phyloP scores from a whole-genome alignment of 2,113 vertebrate species.

The Thamnaconus septentrionalis region DNA sequence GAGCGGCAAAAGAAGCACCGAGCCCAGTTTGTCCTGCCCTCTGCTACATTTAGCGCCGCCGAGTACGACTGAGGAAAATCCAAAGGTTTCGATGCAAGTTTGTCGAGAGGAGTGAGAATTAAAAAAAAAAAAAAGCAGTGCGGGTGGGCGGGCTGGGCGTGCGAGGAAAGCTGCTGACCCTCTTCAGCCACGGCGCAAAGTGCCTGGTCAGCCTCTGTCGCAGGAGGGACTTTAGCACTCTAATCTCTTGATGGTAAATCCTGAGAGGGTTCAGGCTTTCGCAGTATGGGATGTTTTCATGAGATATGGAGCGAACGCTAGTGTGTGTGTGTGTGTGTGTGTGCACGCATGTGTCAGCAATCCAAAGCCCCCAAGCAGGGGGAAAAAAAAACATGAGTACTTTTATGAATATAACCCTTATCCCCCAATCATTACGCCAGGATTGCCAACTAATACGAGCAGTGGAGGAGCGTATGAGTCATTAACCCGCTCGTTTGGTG shows the following conservation, averaged over 20 bases:
- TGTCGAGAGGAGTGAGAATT: not conserved
- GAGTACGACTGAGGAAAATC: too few relatives aligned
- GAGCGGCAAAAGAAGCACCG: too few relatives aligned
- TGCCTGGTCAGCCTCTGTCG: conserved; percentile 49
- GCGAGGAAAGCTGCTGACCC: conserved; percentile 6
- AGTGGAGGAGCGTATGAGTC: not conserved
- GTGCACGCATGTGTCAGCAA: conserved; percentile 7
- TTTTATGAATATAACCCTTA: conserved; percentile 21
- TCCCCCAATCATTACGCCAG: conserved; percentile 20
- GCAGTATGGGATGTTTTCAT: conserved; percentile 35
- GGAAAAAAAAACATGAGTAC: conserved; percentile 20
- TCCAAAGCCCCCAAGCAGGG: conserved; percentile 2
- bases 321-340: not conserved
- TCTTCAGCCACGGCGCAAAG: conserved; percentile 14
- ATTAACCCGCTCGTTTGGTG: conserved; percentile 17
- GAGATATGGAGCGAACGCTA: conserved; percentile 3
- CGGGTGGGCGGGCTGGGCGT: not conserved
- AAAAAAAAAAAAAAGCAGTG: conserved; percentile 3
- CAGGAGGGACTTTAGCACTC: conserved; percentile 25
- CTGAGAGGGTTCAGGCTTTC: conserved; percentile 29
- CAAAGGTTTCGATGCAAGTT: too few relatives aligned
- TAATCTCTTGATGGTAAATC: conserved; percentile 51
- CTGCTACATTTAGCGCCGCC: too few relatives aligned
- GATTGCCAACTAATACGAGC: conserved; percentile 15
- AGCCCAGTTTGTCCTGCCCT: too few relatives aligned